These are phyloP conservation scores for Cuniculus paca DNA, from an alignment of 2,797 vertebrate species.

Conservation along the genomic window DNA sequence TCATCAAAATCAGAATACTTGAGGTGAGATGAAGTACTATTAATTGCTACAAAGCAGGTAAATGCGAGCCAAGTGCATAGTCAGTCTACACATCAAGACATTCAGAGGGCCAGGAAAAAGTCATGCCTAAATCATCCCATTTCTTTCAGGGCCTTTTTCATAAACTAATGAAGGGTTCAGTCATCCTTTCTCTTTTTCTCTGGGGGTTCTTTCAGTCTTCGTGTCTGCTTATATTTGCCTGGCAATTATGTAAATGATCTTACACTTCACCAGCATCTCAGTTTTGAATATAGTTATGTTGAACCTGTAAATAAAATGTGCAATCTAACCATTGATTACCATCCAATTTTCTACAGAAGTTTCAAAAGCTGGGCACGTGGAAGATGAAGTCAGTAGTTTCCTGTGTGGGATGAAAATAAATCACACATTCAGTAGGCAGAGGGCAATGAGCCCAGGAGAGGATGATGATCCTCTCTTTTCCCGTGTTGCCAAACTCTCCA, in stretches of 20 bases:
- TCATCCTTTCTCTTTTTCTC: background rate
- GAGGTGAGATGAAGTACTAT: background rate
- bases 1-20: background rate
- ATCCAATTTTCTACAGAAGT: conserved; percentile 18
- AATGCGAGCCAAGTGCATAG: accelerated
- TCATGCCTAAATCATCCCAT: background rate
- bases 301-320: conserved; percentile 31
- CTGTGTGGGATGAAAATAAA: background rate
- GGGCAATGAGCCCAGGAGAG: background rate
- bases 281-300: background rate
- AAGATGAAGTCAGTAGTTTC: conserved; percentile 1
- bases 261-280: background rate
- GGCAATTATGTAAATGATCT: background rate
- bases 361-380: background rate
- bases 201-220: background rate
- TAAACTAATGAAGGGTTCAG: background rate
- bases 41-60: background rate
- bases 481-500: conserved; percentile 39
- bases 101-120: background rate
- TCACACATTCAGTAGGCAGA: background rate
- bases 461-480: background rate
- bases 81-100: background rate
- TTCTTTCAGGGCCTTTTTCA: conserved; percentile 24
- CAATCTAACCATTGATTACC: conserved; percentile 45
- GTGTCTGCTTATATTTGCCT: background rate